Base-by-base conservation (phyloP, 2,113 vertebrate genomes). In the Cnemophilus loriae region DNA sequence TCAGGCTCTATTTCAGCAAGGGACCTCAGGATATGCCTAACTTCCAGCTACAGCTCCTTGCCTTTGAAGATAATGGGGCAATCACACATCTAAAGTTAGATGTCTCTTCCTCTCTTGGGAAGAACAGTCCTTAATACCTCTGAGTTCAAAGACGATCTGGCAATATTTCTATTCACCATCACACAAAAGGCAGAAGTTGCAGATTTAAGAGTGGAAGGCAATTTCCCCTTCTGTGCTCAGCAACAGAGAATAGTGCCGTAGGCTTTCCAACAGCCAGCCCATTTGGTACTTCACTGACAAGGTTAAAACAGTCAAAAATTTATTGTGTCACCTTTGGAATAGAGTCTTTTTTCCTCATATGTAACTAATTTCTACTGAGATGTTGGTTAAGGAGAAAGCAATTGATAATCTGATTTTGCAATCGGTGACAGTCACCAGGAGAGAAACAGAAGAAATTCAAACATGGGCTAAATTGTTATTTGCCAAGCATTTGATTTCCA, bases 251-350 rank as follows among this genome's bases (percentile, higher is more conserved):
- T 2, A 87, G 77, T 60, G 89, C 94, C 1, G 0, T 21, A 76
- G 85, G 90, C 75, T 91, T 81, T 78, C 81, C 75, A 79, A n/a
- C 33, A 82, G 44, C 53, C 52, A 68, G 73, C 82, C 53, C 77
- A 53, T 84, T 84, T 91, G 69, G 20, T 75, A 22, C 60, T 87
- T 84, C 77, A 53, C 53, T 78, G 93, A 75, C 87, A 89, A 95
- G 89, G 76, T 91, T 90, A 87, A 95, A 92, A 44, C 69, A 64
- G 59, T 64, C 56, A 94, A 68, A 91, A 92, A 69, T 79, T 67
- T 13, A 84, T 56, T 41, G 33, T 82, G 52, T 8, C 49, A 70
- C 37, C 27, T 32, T 64, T 64, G 32, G n/a, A 94, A 76, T 21
- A 80, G 56, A 84, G 0, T 0, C 1, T 13, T 35, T 3, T 22